Base-by-base conservation (phyloP, 2,888 invertebrate genomes). In the Ligdia adustata region DNA sequence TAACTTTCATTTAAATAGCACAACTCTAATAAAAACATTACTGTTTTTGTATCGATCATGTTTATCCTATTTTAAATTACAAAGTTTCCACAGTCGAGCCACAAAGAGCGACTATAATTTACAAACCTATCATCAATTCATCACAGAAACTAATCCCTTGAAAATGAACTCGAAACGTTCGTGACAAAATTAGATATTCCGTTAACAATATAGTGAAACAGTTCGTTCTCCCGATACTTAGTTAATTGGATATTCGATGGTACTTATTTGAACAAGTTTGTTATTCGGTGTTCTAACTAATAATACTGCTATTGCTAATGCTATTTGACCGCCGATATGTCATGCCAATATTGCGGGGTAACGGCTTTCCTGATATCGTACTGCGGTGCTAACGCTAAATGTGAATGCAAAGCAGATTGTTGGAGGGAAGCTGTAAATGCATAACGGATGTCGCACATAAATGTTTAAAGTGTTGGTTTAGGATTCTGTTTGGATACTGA, bases 141-240 rank as follows among this genome's bases (percentile, higher is more conserved):
- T 26, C 37, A 37, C 15, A 37, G 27, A 4, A 27, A 27, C 37
- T 37, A 44, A 44, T 44, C 38, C 44, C 7, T n/a, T 9, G 24
- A 26, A 33, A 39, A 39, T 34, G 18, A 34, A 34, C 22, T 33
- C 13, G 4, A 13, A 29, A 2, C 2, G 13, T 39, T 27, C 34
- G 22, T 34, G 46, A 22, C 34, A 13, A 28, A 34, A 35, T 35
- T 47, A 40, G 9, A 26, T 9, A 47, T 47, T 34, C 46, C 9
- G 29, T 47, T 33, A 29, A 20, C 38, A 39, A 26, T 45, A 27
- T 39, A 32, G 29, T 39, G 31, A 7, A 34, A 9, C n/a, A n/a
- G n/a, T n/a, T n/a, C 22, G 26, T 15, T 43, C 28, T 40, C 14
- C 20, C 26, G 27, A 34, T 29, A 29, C 39, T 35, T 26, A 26